Evolutionary conservation across 2,113 vertebrate species (phyloP).

Genomic region (Brachyhypopomus occidentalis): DNA sequence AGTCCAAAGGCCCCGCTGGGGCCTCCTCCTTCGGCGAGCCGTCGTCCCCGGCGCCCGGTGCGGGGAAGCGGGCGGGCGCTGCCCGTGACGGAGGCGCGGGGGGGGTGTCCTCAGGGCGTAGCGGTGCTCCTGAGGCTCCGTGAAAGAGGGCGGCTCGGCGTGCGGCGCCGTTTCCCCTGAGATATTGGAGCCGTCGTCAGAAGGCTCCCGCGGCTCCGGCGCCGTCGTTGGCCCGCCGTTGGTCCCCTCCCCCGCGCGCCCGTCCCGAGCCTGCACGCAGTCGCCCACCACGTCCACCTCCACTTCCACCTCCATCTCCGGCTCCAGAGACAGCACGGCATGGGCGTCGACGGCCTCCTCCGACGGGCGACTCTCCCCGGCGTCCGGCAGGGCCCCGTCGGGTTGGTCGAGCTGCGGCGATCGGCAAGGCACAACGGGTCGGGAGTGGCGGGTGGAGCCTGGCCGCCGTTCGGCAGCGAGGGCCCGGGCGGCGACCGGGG

Average conservation of each 20-base stretch:
- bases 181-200: slow-evolving; percentile 74
- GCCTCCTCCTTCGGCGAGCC: slow-evolving; percentile 82
- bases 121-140: slow-evolving; percentile 93
- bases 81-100: slow-evolving; percentile 40
- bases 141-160: slow-evolving; percentile 75
- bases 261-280: slow-evolving; percentile 80
- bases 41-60: slow-evolving; percentile 72
- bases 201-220: slow-evolving; percentile 59
- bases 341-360: slow-evolving; percentile 35
- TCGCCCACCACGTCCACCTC: slow-evolving; percentile 92
- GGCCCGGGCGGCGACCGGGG: slow-evolving; percentile 73
- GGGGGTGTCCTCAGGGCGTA: slow-evolving; percentile 95
- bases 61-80: too few species aligned
- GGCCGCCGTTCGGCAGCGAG: slow-evolving; percentile 82
- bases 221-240: slow-evolving; percentile 67
- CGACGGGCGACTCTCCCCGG: slow-evolving; percentile 63
- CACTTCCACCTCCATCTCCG: slow-evolving; percentile 83
- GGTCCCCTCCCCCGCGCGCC: slow-evolving; percentile 78
- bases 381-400: slow-evolving; percentile 50
- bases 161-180: slow-evolving; percentile 84
- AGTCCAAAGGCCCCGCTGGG: slow-evolving; percentile 67
- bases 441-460: slow-evolving; percentile 76
- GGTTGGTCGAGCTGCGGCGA: slow-evolving; percentile 78
- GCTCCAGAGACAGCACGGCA: slow-evolving; percentile 44
- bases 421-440: slow-evolving; percentile 96